Percentiles rank a stretch among this genome's conserved stretches.
These are phyloP conservation scores for Apogon talboti DNA, from an alignment of 2,797 vertebrate genomes.

Conservation along the genomic window DNA sequence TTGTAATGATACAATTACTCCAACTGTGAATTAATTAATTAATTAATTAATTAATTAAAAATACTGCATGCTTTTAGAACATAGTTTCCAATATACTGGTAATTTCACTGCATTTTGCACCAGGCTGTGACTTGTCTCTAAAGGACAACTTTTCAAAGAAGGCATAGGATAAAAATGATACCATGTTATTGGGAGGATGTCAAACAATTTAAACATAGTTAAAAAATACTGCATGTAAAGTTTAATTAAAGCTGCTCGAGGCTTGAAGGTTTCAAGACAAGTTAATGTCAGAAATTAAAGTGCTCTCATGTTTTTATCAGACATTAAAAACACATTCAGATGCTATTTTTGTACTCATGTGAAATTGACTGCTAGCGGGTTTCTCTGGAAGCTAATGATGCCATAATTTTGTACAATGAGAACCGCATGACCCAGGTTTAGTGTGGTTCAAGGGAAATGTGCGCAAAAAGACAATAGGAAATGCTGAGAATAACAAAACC, in stretches of 20 bases:
- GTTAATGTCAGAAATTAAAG: constrained; percentile 40
- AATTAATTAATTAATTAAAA: background rate
- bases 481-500: constrained; percentile 45
- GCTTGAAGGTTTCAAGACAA: constrained; percentile 34
- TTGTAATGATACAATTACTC: constrained; percentile 40
- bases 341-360: constrained; percentile 33
- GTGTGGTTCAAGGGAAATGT: constrained; percentile 28
- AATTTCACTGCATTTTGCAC: background rate
- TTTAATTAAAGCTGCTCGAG: constrained; percentile 49
- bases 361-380: constrained; percentile 44
- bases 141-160: background rate
- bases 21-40: constrained; percentile 12
- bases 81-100: constrained; percentile 1
- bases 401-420: constrained; percentile 40
- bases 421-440: constrained; percentile 22
- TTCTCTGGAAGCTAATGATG: constrained; percentile 44
- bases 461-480: constrained; percentile 33
- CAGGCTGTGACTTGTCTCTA: background rate
- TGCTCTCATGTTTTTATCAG: constrained; percentile 46
- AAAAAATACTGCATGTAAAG: constrained; percentile 30
- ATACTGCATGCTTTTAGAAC: constrained; percentile 22
- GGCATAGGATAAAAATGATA: background rate
- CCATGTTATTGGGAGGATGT: background rate
- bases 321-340: constrained; percentile 60
- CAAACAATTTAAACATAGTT: background rate